Base-by-base conservation (phyloP, 2,797 vertebrate species). In the Karalla daura region DNA sequence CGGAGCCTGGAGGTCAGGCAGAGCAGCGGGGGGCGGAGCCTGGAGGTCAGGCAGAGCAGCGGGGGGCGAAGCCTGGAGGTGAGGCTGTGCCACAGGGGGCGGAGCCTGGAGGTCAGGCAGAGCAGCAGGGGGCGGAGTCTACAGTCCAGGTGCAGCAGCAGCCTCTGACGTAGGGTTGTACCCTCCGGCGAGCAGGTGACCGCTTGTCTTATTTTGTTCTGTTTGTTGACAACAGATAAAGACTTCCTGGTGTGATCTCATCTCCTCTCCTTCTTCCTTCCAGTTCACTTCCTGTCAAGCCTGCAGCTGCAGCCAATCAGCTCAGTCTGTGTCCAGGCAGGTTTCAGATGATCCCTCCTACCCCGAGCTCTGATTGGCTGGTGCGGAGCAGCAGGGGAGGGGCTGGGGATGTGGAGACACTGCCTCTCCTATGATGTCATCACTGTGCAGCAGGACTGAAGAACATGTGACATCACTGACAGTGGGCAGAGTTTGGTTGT, bases 1-100 rank as follows among this genome's bases (percentile, higher is more conserved):
- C 80, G 0, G 91, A 88, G 41, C 74, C 94, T 46, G n/a, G n/a
- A n/a, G n/a, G n/a, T n/a, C 94, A 94, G 51, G 96, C 95, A 94
- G 96, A 96, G 93, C 84, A 67, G n/a, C 14, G 70, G 69, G 81
- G 66, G 59, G 58, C 49, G 59, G 62, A 76, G 62, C 3, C 50
- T 11, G 83, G 86, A 68, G 83, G 63, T 53, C 24, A 0, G 12
- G 6, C n/a, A 2, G 9, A 18, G 10, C 28, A n/a, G n/a, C n/a
- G n/a, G n/a, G n/a, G n/a, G n/a, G n/a, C n/a, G n/a, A n/a, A n/a
- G n/a, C n/a, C n/a, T n/a, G n/a, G n/a, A n/a, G n/a, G n/a, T n/a
- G n/a, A n/a, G n/a, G n/a, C n/a, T n/a, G n/a, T n/a, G n/a, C n/a
- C n/a, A n/a, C n/a, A n/a, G n/a, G n/a, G n/a, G n/a, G n/a, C n/a